Evolutionary conservation across 2,797 vertebrate species (phyloP).

Genomic region (Phoxinus dragarum): DNA sequence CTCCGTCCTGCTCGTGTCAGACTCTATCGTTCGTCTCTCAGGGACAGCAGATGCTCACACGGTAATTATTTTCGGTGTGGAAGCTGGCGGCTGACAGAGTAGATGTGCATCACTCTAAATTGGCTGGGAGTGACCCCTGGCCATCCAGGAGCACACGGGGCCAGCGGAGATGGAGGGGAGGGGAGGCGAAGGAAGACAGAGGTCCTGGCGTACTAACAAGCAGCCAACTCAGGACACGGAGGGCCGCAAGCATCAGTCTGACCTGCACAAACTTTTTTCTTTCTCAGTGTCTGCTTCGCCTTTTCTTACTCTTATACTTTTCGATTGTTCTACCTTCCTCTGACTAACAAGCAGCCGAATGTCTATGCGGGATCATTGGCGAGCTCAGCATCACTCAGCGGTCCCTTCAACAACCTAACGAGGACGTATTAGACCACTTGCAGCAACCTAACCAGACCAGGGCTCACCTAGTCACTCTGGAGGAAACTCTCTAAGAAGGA

Average conservation of each 20-base stretch:
- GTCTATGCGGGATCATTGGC: conserved; percentile 21
- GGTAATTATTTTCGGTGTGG: conserved; percentile 68
- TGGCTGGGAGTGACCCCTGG: conserved; percentile 62
- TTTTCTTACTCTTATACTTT: conserved; percentile 28
- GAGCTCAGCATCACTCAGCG: conserved; percentile 26
- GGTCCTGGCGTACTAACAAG: conserved; percentile 68
- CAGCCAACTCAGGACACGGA: conserved; percentile 62
- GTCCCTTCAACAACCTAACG: conserved; percentile 73
- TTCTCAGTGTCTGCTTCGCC: conserved; percentile 60
- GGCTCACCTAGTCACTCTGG: conserved; percentile 5
- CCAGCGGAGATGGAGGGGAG: conserved; percentile 39
- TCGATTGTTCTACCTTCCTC: conserved; percentile 26
- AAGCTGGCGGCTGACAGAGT: conserved; percentile 65
- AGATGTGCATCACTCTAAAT: conserved; percentile 64
- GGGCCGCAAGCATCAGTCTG: conserved; percentile 73
- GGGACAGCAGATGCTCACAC: conserved; percentile 67
- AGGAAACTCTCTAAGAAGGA: neutral
- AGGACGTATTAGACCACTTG: conserved; percentile 69
- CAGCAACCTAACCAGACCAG: conserved; percentile 39
- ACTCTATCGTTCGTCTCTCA: conserved; percentile 48
- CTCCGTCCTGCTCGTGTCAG: conserved; percentile 60
- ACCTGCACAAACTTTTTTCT: conserved; percentile 70
- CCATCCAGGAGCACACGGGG: conserved; percentile 44
- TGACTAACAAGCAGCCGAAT: conserved; percentile 58
- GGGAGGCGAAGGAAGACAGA: conserved; percentile 41